A percentile compares a stretch with the other conserved stretches of the same genome.
Conservation (phyloP, 2,797 vertebrate species). For the Arctocebus calabarensis region DNA sequence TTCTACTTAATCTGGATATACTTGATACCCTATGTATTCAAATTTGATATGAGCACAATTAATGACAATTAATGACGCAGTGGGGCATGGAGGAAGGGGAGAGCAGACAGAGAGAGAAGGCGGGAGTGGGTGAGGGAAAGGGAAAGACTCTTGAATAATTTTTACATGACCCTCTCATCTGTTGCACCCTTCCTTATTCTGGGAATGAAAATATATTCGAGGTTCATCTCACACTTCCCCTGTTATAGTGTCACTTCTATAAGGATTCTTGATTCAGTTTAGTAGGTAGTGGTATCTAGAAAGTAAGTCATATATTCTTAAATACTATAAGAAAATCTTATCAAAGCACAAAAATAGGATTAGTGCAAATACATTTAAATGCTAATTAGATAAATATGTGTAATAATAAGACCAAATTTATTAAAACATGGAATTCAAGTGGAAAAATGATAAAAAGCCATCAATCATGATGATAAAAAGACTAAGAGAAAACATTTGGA, state of each 20-base stretch:
- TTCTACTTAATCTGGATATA: too few species aligned
- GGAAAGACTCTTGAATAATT: background rate
- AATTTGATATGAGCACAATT: too few species aligned
- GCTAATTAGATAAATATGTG: background rate
- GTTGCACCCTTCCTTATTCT: background rate
- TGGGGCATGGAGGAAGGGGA: too few species aligned
- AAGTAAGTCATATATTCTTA: background rate
- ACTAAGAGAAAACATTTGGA: background rate
- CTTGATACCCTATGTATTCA: too few species aligned
- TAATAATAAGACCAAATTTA: background rate
- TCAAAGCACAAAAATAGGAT: background rate
- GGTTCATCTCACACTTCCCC: background rate
- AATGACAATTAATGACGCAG: too few species aligned
- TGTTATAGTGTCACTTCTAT: background rate
- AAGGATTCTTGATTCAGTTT: conserved; percentile 1
- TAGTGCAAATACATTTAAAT: conserved; percentile 32
- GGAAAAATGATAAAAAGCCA: background rate
- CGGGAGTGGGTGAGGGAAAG: too few species aligned
- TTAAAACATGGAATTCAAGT: background rate
- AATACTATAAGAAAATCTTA: background rate
- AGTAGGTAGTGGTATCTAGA: background rate
- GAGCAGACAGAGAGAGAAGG: too few species aligned
- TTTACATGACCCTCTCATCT: background rate
- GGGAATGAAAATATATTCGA: background rate
- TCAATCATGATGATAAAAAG: background rate